Evolutionary conservation across 1,140 invertebrate species (phyloP).

Genomic region (Lordiphosa mommai): DNA sequence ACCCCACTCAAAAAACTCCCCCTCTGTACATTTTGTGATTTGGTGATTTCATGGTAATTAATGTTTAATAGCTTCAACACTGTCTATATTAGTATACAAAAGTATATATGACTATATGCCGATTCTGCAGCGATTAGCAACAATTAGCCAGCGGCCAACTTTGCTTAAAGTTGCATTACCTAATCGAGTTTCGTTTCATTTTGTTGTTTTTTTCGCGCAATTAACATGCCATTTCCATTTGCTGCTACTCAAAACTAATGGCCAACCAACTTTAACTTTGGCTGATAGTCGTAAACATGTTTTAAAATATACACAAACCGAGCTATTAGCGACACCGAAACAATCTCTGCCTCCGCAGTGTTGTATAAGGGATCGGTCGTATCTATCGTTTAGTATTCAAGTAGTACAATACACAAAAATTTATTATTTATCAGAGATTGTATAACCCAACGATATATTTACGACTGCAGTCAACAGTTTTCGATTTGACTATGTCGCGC

Average conservation of each 20-base stretch:
- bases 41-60: slow-evolving; percentile 65
- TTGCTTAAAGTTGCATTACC: slow-evolving; percentile 53
- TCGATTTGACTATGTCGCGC: background rate
- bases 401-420: slow-evolving; percentile 22
- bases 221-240: slow-evolving; percentile 68
- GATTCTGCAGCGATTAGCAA: slow-evolving; percentile 70
- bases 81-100: slow-evolving; percentile 22
- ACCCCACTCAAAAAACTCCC: too few species aligned
- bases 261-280: slow-evolving; percentile 29
- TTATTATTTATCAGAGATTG: slow-evolving; percentile 57
- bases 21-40: background rate
- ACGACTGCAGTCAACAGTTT: slow-evolving; percentile 18
- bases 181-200: slow-evolving; percentile 47
- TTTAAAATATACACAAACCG: slow-evolving; percentile 40
- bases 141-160: slow-evolving; percentile 56
- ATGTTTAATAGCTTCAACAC: slow-evolving; percentile 32
- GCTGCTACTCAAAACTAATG: slow-evolving; percentile 52
- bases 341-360: background rate
- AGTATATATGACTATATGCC: slow-evolving; percentile 58
- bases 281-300: slow-evolving; percentile 49
- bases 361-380: slow-evolving; percentile 25
- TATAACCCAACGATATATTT: slow-evolving; percentile 60
- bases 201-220: slow-evolving; percentile 33
- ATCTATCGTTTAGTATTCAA: slow-evolving; percentile 17
- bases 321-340: slow-evolving; percentile 34